A percentile compares a stretch with the other conserved stretches of the same genome.
Evolutionary conservation across 2,888 invertebrate genomes (phyloP).

Genomic region (Campoletis raptor): DNA sequence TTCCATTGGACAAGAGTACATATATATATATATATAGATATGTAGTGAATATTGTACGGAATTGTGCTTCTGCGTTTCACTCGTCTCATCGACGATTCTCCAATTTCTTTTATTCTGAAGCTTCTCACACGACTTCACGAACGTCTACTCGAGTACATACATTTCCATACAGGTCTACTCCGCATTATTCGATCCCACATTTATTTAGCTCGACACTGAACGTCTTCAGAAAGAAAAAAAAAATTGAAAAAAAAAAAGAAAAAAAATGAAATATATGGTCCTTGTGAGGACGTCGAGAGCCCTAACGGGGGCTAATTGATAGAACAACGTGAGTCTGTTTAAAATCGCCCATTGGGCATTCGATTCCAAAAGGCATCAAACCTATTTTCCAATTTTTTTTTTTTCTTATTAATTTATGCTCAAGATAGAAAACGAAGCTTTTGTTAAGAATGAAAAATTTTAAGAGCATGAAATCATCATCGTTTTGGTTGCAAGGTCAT

Average conservation of each 20-base stretch:
- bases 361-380: neutral
- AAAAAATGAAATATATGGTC: conserved; percentile 6
- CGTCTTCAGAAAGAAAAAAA: conserved; percentile 1
- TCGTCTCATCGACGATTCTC: conserved; percentile 61
- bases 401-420: neutral
- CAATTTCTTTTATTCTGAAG: conserved; percentile 58
- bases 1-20: conserved; percentile 34
- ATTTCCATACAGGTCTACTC: conserved; percentile 44
- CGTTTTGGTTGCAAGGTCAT: neutral
- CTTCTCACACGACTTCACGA: conserved; percentile 50
- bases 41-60: conserved; percentile 6
- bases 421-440: neutral
- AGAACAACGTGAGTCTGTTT: conserved; percentile 16
- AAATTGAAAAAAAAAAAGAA: neutral
- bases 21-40: neutral
- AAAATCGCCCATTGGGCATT: neutral
- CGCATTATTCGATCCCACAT: conserved; percentile 52
- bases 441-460: neutral
- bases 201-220: conserved; percentile 27
- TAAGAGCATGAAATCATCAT: neutral
- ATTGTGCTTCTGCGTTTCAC: conserved; percentile 61
- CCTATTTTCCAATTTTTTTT: neutral
- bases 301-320: conserved; percentile 61
- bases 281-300: conserved; percentile 45
- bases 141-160: conserved; percentile 57